Conservation (phyloP, 2,888 invertebrate species). For the Megalurothrips usitatus region DNA sequence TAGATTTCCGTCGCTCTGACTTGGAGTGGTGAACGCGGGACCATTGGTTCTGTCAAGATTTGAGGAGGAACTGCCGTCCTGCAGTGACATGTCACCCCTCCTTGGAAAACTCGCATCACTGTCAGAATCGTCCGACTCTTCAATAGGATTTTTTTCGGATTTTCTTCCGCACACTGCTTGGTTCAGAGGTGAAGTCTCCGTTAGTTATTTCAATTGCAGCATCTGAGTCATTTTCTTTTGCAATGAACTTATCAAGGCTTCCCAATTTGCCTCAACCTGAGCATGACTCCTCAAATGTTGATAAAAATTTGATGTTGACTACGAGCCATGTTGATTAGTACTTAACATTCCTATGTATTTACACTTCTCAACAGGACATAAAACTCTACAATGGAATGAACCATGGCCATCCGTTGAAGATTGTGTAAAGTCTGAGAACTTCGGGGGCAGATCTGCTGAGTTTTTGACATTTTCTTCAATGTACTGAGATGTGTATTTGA, state of each 20-base stretch:
- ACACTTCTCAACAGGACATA: not conserved
- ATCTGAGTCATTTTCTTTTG: not conserved
- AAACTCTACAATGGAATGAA: not conserved
- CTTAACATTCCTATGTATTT: not conserved
- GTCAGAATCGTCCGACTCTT: not conserved
- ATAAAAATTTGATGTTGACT: not conserved
- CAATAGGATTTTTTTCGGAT: too few species aligned
- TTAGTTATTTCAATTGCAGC: not conserved
- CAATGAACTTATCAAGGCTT: not conserved
- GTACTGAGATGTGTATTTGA: not conserved
- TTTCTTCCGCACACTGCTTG: too few species aligned
- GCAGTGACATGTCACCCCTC: not conserved
- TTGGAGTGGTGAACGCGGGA: not conserved
- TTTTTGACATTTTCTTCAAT: not conserved
- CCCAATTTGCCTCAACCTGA: not conserved
- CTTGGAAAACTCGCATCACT: not conserved
- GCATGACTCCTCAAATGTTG: not conserved
- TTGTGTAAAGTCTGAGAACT: not conserved
- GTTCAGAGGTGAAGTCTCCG: too few species aligned
- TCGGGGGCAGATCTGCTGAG: too few species aligned
- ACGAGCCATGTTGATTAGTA: not conserved
- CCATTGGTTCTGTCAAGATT: not conserved
- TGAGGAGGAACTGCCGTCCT: not conserved
- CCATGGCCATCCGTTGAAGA: not conserved
- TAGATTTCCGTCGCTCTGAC: not conserved